Base-by-base conservation (phyloP, 2,888 invertebrate species). In the Drosophila robusta region DNA sequence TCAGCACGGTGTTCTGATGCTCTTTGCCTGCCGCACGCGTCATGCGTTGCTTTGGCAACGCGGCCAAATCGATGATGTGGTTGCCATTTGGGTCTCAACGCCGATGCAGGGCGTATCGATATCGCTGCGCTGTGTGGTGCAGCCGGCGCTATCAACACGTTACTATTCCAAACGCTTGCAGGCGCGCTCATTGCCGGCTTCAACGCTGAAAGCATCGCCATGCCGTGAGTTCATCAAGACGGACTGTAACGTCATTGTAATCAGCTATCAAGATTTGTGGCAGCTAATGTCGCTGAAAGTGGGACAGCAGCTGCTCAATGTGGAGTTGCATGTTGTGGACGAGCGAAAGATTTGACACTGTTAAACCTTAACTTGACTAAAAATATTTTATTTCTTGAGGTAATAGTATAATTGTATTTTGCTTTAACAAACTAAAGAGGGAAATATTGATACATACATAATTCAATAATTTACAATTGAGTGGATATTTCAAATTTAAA, bases 21-120 rank as follows among this genome's bases (percentile, higher is more conserved):
- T 88, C 4, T 88, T 82, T 36, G 88, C 71, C 14, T 85, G 86
- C 41, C 88, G 71, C 8, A 85, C 88, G 5, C 47, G 61, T 0
- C 75, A 87, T 14, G 52, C 65, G 1, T 26, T 81, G 34, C 62
- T 86, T 9, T 87, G 79, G 83, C 66, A 82, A 11, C 63, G 68
- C 14, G 69, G 66, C 8, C 42, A 57, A 44, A 11, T 42, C 4
- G 57, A 47, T 11, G 81, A 81, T 36, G 81, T 82, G 4, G 12
- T 81, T 49, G 81, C 60, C 18, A 29, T 81, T 22, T 81, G 81
- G 81, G 69, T 61, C 0, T 46, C 65, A 11, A 85, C 75, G 0
- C 76, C 79, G 0, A 29, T 85, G 18, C 79, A 85, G 44, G 58
- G 49, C 0, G 63, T 66, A 1, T 22, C 54, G n/a, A 62, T 85